Percentiles rank a stretch among this genome's conserved stretches.
These are phyloP conservation scores for Archaeoteleia sp. DNA, from an alignment of 2,888 invertebrate species.

Conservation along the genomic window DNA sequence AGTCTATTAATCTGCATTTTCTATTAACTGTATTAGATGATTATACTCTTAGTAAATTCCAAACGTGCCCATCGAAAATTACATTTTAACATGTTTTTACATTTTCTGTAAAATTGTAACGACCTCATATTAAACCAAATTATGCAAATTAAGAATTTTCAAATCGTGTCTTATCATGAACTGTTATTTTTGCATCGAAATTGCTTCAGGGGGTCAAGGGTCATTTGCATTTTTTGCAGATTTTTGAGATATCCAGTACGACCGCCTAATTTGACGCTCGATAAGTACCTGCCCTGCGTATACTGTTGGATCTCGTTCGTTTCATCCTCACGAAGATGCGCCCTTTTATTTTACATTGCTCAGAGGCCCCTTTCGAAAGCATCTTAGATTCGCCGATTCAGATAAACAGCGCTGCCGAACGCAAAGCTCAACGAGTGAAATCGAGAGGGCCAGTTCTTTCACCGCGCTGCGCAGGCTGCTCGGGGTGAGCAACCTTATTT, in stretches of 20 bases:
- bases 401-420: constrained; percentile 61
- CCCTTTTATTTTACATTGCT: constrained; percentile 21
- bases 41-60: too few relatives aligned
- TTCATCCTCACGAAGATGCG: constrained; percentile 21
- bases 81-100: too few relatives aligned
- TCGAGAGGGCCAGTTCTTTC: constrained; percentile 53
- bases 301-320: constrained; percentile 8
- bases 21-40: too few relatives aligned
- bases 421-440: constrained; percentile 57
- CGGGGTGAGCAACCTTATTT: too few relatives aligned
- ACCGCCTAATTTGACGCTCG: constrained; percentile 46
- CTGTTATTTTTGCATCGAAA: constrained; percentile 21
- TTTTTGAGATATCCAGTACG: constrained; percentile 24
- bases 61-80: too few relatives aligned
- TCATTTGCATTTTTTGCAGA: constrained; percentile 31
- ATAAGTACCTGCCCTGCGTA: constrained; percentile 34
- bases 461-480: too few relatives aligned
- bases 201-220: too few relatives aligned
- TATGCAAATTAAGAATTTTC: too few relatives aligned
- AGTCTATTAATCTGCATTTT: too few relatives aligned
- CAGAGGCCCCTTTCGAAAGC: constrained; percentile 44
- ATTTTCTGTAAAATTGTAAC: too few relatives aligned
- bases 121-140: too few relatives aligned
- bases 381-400: constrained; percentile 61
- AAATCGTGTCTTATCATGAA: background rate